Percentiles rank a stretch among this genome's conserved stretches.
These are phyloP conservation scores for Epicampocera succincta DNA, from an alignment of 2,888 invertebrate species.

Conservation along the genomic window DNA sequence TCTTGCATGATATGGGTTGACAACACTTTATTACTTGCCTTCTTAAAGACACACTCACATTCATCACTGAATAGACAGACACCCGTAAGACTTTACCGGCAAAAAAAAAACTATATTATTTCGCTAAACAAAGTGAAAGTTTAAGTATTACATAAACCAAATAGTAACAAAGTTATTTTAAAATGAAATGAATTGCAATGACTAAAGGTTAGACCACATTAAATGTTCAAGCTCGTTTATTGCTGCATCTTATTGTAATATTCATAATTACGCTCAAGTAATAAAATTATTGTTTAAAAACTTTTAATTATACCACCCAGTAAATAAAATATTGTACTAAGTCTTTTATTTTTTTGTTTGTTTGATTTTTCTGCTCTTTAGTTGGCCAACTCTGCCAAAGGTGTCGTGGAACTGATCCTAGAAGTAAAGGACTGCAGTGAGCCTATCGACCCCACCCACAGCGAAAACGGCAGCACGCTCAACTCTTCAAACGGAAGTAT, in stretches of 20 bases:
- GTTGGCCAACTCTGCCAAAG: conserved; percentile 78
- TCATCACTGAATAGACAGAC: too few relatives aligned
- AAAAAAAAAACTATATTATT: conserved; percentile 3
- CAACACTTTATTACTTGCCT: too few relatives aligned
- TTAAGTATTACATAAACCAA: conserved; percentile 24
- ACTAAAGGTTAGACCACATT: conserved; percentile 29
- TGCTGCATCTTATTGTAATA: not conserved
- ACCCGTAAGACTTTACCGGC: conserved; percentile 14
- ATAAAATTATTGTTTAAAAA: conserved; percentile 7
- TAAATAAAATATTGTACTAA: not conserved
- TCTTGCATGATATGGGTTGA: too few relatives aligned
- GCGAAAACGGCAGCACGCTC: conserved; percentile 13
- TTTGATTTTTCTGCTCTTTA: conserved; percentile 62
- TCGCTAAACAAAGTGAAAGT: conserved; percentile 32
- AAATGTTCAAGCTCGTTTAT: conserved; percentile 3
- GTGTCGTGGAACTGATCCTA: conserved; percentile 79
- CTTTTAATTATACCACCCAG: conserved; percentile 22
- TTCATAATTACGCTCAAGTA: not conserved
- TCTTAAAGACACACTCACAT: not conserved
- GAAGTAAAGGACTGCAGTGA: conserved; percentile 77
- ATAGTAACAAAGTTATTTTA: not conserved
- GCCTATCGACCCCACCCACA: conserved; percentile 51
- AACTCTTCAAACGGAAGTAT: conserved; percentile 42
- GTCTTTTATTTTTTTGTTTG: not conserved
- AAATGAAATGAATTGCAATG: conserved; percentile 23